Evolutionary conservation across 2,888 invertebrate genomes (phyloP).

Genomic region (Empis stercorea): DNA sequence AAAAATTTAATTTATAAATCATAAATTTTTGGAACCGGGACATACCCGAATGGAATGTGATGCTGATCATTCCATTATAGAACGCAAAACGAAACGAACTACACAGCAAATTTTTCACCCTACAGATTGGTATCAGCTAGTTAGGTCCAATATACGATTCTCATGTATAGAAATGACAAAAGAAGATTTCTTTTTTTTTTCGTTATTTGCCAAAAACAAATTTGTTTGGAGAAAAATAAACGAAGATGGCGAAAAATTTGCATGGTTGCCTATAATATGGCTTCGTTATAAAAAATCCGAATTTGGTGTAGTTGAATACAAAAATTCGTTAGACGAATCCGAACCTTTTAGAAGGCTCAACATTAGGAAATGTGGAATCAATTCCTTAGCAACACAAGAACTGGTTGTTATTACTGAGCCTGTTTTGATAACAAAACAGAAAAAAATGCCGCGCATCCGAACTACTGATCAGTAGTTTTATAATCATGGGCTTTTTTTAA

Average conservation of each 20-base stretch:
- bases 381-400: neutral
- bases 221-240: neutral
- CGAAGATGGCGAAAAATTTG: neutral
- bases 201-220: neutral
- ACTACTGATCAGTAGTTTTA: too few species aligned
- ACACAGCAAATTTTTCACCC: neutral
- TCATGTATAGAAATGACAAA: neutral
- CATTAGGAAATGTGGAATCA: neutral
- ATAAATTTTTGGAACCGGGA: neutral
- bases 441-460: too few species aligned
- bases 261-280: neutral
- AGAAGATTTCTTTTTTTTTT: neutral
- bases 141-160: neutral
- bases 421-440: neutral
- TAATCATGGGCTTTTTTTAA: too few species aligned
- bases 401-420: too few species aligned
- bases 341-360: neutral
- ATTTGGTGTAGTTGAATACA: neutral
- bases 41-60: neutral
- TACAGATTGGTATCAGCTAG: neutral
- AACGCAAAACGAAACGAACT: neutral
- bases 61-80: neutral
- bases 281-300: neutral
- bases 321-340: neutral
- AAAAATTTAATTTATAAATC: neutral